Evolutionary conservation across 2,888 invertebrate genomes (phyloP), one percentile per base, ranked within the genome.

Genomic region (Mythimna lalbum): DNA sequence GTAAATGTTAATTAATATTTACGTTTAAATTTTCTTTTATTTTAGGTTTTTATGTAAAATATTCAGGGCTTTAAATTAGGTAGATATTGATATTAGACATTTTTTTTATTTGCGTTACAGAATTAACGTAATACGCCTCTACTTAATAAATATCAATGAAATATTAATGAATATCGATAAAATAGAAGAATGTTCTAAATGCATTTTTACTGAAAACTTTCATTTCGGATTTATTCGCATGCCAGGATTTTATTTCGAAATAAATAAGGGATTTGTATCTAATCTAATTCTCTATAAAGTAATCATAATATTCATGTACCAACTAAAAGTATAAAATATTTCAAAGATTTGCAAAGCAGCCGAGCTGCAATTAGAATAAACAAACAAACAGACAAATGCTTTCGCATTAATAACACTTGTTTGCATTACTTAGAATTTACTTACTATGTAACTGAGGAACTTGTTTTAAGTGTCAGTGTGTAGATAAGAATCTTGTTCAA

Each of bases 381-480:
- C 78, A 76, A 76, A 76, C 50, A 73, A 55, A 73, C 50, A 56
- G 76, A 76, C 66, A 78, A 76, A 78, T 78, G 73, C 23, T 31
- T 63, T 52, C 49, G 52, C 63, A 76, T 78, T 78, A 63, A 76
- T 78, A 67, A 60, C 47, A 61, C 43, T 61, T 33, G 68, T 61
- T 61, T 39, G 50, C 56, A 63, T 78, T 64, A 57, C 47, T 64
- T 68, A 67, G 21, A 73, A 59, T 62, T 64, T 52, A 73, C 67
- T 27, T 53, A 73, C 68, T 31, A 36, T 43, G 62, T 73, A 61
- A 61, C 33, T 43, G 49, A 47, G 61, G 21, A 62, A 74, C 77
- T 74, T 31, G 75, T 79, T 78, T 68, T 61, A 19, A 53, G 68
- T 59, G 73, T 53, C 82, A 57, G 82, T 81, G 79, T 82, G 82